A percentile compares a stretch with the other conserved stretches of the same genome.
phyloP scores from a whole-genome alignment of 2,797 vertebrate species.

The Antrozous pallidus region DNA sequence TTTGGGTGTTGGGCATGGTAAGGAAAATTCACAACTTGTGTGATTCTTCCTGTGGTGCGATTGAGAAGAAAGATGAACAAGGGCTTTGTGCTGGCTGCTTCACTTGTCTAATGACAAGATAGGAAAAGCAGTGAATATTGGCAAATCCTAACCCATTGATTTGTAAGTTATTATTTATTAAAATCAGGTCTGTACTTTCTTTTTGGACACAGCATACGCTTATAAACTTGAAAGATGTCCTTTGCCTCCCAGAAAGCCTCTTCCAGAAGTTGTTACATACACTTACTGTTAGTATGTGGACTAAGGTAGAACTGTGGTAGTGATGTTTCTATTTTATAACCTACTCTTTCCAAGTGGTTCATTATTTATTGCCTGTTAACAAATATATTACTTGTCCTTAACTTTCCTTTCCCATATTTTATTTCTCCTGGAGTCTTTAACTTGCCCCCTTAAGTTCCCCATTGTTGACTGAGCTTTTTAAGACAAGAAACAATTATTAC shows the following conservation, averaged over 20 bases:
- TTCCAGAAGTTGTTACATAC: background rate
- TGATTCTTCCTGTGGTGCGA: background rate
- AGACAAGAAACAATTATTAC: conserved; percentile 5
- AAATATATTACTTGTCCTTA: background rate
- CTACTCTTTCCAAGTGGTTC: background rate
- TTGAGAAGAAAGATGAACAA: background rate
- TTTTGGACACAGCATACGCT: background rate
- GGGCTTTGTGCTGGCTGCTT: background rate
- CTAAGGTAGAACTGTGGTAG: background rate
- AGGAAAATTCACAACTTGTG: background rate
- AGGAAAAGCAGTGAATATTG: background rate
- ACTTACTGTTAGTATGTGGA: background rate
- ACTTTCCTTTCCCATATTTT: conserved; percentile 10
- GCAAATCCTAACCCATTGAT: background rate
- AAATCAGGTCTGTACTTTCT: background rate
- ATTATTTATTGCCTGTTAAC: background rate
- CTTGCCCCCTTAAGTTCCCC: background rate
- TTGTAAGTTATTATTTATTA: background rate
- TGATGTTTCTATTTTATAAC: background rate
- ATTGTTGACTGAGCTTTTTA: background rate
- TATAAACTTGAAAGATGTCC: background rate
- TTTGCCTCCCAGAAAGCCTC: background rate
- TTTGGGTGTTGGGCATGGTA: background rate
- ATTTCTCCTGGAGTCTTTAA: background rate
- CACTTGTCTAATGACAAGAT: background rate